Evolutionary conservation across 2,797 vertebrate species (phyloP), one percentile per base, ranked within the genome.

Genomic region (Dicrostonyx torquatus): DNA sequence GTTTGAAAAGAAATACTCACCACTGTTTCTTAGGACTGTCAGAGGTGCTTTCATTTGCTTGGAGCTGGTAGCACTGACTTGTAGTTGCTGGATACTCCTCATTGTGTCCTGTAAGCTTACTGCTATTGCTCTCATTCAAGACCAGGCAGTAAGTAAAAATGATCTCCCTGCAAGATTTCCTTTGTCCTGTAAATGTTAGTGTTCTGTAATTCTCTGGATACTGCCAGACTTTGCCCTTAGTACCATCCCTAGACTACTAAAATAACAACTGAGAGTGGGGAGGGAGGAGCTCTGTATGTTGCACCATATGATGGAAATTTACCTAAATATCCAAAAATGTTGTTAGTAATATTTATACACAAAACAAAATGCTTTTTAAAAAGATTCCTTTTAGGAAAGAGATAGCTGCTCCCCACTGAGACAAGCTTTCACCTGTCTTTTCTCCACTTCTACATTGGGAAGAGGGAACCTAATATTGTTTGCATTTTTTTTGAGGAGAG

Each of bases 1-100:
- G 1, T 24, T 1, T 29, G 22, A 53, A 18, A 26, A 34, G 2
- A 31, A 68, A 3, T 40, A 13, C 2, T 75, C 4, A 12, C 0
- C 13, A 14, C 22, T 68, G 5, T 45, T 50, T 29, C n/a, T 45
- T 6, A 0, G 18, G 62, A 8, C 43, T 15, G 5, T 68, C 31
- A n/a, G 43, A 29, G 6, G 26, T 24, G 48, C 13, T 29, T 3
- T 0, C 13, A 5, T 20, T 11, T 4, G 34, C 40, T 14, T 15
- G n/a, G 73, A 40, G 43, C 45, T 75, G 14, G 9, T 62, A 14
- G 26, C 12, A 43, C 12, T 22, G 29, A 87, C 12, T 48, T 31
- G 43, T 1, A 10, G 68, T 48, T 17, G 1, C 45, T 75, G 43
- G 14, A 40, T 12, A 43, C 14, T 73, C 24, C 31, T 76, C 12